phyloP scores from a whole-genome alignment of 2,113 vertebrate species.

The Cercocebus atys region DNA sequence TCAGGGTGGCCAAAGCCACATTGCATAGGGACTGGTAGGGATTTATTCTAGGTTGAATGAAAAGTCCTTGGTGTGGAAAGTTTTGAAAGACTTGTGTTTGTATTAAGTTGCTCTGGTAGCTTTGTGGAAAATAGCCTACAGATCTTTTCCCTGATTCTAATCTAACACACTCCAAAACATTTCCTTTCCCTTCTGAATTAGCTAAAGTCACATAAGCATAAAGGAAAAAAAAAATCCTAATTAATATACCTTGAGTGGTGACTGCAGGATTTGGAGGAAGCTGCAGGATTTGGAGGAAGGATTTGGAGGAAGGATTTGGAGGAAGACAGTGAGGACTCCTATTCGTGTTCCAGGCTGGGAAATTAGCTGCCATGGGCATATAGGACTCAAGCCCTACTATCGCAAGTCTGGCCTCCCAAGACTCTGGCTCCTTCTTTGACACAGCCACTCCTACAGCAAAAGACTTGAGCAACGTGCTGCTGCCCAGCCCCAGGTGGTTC shows the following conservation, averaged over 20 bases:
- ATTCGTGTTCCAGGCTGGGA: not conserved
- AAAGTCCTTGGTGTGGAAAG: not conserved
- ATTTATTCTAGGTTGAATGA: not conserved
- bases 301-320: not conserved
- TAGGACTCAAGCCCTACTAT: not conserved
- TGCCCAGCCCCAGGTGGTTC: not conserved
- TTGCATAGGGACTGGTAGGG: not conserved
- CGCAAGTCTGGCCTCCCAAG: not conserved
- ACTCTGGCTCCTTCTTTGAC: not conserved
- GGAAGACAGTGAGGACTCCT: not conserved
- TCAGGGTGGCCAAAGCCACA: not conserved
- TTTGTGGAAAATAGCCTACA: not conserved
- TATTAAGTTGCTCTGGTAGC: not conserved
- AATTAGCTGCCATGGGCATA: not conserved
- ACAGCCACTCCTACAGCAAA: not conserved
- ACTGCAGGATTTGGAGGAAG: not conserved
- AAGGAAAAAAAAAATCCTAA: not conserved
- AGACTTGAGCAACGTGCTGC: not conserved
- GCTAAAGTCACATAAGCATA: not conserved
- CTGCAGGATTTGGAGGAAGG: not conserved
- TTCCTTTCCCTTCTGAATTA: not conserved
- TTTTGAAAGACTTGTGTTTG: not conserved
- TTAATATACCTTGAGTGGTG: not conserved
- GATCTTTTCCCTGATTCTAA: conserved; percentile 22
- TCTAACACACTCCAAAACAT: conserved; percentile 25